A percentile compares a stretch with the other conserved stretches of the same genome.
Evolutionary conservation across 2,113 vertebrate genomes (phyloP).

Genomic region (Myotis davidii): DNA sequence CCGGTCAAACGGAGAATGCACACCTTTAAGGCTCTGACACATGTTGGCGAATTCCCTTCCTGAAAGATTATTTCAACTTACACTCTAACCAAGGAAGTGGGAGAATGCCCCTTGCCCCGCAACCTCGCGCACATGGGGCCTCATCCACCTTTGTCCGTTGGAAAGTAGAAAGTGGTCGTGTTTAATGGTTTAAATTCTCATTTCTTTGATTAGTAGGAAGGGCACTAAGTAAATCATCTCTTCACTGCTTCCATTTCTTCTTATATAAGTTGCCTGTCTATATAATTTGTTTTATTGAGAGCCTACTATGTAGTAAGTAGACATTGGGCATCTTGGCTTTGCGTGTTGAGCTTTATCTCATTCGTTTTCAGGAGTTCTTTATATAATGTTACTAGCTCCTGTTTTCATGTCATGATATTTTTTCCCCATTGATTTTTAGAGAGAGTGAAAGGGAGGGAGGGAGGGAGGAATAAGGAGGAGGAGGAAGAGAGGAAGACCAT

Average conservation of each 20-base stretch:
- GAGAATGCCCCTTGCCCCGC: neutral
- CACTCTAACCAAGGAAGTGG: too few relatives aligned
- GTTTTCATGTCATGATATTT: neutral
- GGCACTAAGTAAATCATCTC: neutral
- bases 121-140: neutral
- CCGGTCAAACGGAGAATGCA: too few relatives aligned
- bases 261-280: neutral
- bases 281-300: neutral
- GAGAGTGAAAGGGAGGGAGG: too few relatives aligned
- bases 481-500: too few relatives aligned
- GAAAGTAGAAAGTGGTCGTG: neutral
- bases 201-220: neutral
- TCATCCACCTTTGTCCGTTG: neutral
- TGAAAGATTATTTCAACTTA: neutral
- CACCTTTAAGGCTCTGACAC: neutral
- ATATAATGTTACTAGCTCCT: neutral
- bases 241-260: neutral
- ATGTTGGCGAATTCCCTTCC: neutral
- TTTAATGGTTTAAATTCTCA: neutral
- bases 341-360: neutral
- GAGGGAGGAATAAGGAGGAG: too few relatives aligned
- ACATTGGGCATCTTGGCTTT: neutral
- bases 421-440: too few relatives aligned
- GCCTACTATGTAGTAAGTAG: neutral
- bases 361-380: neutral